Base-by-base conservation (phyloP, 1,140 invertebrate species). In the Macrobrachium nipponense region DNA sequence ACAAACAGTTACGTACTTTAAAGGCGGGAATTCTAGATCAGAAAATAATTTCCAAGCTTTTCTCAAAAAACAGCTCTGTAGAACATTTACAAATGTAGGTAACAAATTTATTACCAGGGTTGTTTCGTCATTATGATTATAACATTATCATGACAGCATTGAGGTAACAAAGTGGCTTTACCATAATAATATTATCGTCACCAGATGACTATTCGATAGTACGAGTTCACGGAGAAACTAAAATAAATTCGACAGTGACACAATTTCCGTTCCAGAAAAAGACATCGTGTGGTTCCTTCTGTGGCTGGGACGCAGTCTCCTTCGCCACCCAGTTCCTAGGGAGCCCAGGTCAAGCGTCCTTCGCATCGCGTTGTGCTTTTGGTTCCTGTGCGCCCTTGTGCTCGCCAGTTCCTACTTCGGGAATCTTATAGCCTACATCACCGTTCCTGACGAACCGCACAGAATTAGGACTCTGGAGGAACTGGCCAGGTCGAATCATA, bases 381-480 rank as follows among this genome's bases (percentile, higher is more conserved):
- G 79, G 79, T 81, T 62, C 62, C 44, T 81, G 64, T 18, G 60
- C 36, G 64, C 61, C 11, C 64, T 81, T 14, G 79, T 81, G 18
- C 27, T 81, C 14, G 68, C 79, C 18, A 81, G 64, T 10, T 70
- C 64, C 64, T 81, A 81, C 64, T 70, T 44, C 7, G 79, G 79
- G 5, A 81, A 66, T n/a, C 36, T 81, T n/a, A 81, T 66, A 10
- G 79, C 79, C 6, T 81, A 70, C 51, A 62, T 81, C 20, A 81
- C 79, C 8, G 64, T 81, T 43, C 79, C 79, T 11, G 36, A n/a
- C 5, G 43, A 81, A 44, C 44, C 79, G 7, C 66, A 62, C 14
- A 66, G 43, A 44, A 68, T 81, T 10, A n/a, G 64, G 12, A 70
- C 79, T 0, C 44, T 81, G 36, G n/a, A 10, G 12, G 64, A 70